Conservation (phyloP, 2,113 vertebrate species). For the Malurus elegans region DNA sequence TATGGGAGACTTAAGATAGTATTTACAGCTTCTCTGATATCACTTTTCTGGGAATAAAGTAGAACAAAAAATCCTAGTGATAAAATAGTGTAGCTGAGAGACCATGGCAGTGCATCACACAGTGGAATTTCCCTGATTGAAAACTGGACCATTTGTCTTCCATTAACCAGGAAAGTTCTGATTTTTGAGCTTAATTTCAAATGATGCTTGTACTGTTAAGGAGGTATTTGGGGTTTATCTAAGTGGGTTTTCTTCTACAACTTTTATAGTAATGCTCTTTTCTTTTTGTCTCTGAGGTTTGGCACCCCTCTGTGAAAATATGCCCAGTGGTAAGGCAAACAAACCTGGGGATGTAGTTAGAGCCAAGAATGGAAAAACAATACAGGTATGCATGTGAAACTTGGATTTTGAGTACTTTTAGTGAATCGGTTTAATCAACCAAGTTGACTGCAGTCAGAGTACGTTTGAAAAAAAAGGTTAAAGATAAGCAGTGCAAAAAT, state of each 20-base stretch:
- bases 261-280: not conserved
- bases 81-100: not conserved
- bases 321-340: constrained; percentile 92
- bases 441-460: not conserved
- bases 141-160: not conserved
- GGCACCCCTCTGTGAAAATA: constrained; percentile 96
- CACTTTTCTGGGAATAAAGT: not conserved
- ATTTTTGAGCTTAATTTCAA: not conserved
- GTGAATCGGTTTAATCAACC: not conserved
- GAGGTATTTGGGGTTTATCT: not conserved
- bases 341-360: constrained; percentile 94
- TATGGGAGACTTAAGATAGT: not conserved
- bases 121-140: not conserved
- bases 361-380: constrained; percentile 96
- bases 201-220: not conserved
- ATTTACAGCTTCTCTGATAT: not conserved
- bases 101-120: not conserved
- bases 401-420: not conserved
- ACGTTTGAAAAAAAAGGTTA: not conserved
- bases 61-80: not conserved
- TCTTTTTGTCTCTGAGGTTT: constrained; percentile 76
- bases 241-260: not conserved
- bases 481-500: not conserved
- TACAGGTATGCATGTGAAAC: constrained; percentile 82
- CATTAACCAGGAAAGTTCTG: not conserved